These are phyloP conservation scores for Anoplius nigerrimus DNA, from an alignment of 2,888 invertebrate species.

Conservation along the genomic window DNA sequence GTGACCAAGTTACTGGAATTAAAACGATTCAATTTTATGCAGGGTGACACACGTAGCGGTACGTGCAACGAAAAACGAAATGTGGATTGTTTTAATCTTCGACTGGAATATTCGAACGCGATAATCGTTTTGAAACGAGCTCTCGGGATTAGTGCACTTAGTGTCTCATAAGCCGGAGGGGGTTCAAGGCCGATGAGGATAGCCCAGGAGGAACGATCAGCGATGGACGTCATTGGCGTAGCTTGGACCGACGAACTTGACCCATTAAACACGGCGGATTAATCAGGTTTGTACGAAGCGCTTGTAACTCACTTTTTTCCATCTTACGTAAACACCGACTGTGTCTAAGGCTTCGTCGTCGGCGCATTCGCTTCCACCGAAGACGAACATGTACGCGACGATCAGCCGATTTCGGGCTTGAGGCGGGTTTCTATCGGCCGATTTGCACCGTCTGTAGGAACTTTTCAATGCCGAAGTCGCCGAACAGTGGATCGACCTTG, in stretches of 20 bases:
- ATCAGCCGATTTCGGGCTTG: constrained; percentile 19
- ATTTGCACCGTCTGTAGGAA: not conserved
- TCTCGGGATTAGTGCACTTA: not conserved
- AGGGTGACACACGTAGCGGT: too few relatives aligned
- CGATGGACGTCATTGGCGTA: constrained; percentile 2
- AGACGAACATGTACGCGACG: constrained; percentile 21
- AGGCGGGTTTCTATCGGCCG: constrained; percentile 20
- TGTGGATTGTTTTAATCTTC: not conserved
- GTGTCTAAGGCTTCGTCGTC: constrained; percentile 50
- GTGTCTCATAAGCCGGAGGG: constrained; percentile 7
- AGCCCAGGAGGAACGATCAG: too few relatives aligned
- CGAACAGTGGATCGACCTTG: not conserved
- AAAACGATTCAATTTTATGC: too few relatives aligned
- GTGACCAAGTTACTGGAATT: too few relatives aligned
- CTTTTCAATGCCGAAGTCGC: not conserved
- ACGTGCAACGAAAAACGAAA: not conserved
- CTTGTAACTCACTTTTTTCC: constrained; percentile 39
- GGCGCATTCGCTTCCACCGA: constrained; percentile 24
- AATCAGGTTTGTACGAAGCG: constrained; percentile 50
- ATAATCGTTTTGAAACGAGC: not conserved
- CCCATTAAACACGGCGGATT: constrained; percentile 53
- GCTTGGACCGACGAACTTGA: constrained; percentile 48
- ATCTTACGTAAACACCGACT: constrained; percentile 53
- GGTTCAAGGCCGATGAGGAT: constrained; percentile 12
- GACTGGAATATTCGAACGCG: not conserved